Base-by-base conservation (phyloP, 2,797 vertebrate genomes). In the Anolis apletophallus region DNA sequence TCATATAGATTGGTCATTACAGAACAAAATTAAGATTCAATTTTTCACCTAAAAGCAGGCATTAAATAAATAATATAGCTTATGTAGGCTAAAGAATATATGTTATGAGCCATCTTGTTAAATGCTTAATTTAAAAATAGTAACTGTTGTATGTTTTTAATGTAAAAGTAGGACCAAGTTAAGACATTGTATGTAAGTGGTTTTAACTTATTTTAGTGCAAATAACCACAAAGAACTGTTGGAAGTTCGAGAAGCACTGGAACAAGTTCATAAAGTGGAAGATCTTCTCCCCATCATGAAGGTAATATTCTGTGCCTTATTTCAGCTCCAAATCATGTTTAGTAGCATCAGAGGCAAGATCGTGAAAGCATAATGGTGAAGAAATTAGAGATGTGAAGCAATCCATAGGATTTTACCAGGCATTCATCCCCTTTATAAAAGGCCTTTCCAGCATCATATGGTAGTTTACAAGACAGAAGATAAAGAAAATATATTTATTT, bases 251-350 rank as follows among this genome's bases (percentile, higher is more conserved):
- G 98, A 99, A 94, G 98, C 98, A 84, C 97, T 99, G 86, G 98
- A 99, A 94, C 98, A 98, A 85, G 98, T 99, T 3, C 97, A 98
- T 93, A 99, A 97, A 95, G 98, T 99, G 77, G 99, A 99, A 95
- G 98, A 99, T 93, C 97, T 99, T 81, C 98, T 99, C 93, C 98
- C 98, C 29, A 98, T 99, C 93, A 99, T 99, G 98, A 99, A 99
- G 98, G 99, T 99, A 96, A 95, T 88, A 88, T 80, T 85, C 19
- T 19, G 10, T 26, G 9, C 7, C 14, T 26, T 1, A 17, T 12
- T 1, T 29, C 26, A 1, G 55, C 57, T 61, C 8, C 5, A 81
- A 19, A 11, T 55, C 68, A 34, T 61, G 61, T 80, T 82, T 71
- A 16, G 10, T 71, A 69, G 34, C 55, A 77, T 80, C 52, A 36